Evolutionary conservation across 2,888 invertebrate genomes (phyloP).

Genomic region (Syrista parreyssii): DNA sequence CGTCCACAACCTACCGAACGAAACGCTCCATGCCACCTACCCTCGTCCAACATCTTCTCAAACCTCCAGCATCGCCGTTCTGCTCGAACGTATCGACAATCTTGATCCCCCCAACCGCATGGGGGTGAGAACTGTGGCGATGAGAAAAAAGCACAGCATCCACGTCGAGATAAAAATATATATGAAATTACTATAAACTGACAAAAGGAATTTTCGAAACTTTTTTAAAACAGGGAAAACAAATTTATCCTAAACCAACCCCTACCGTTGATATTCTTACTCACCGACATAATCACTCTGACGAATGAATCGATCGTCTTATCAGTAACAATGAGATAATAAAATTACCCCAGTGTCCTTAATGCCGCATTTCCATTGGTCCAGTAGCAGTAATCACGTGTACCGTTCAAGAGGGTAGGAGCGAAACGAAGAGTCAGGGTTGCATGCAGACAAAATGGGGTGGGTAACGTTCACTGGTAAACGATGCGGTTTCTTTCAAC

Average conservation of each 20-base stretch:
- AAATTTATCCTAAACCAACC: not conserved
- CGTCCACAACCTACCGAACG: too few relatives aligned
- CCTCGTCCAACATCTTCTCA: not conserved
- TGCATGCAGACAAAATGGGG: not conserved
- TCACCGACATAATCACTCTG: too few relatives aligned
- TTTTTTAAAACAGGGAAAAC: not conserved
- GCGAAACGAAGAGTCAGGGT: not conserved
- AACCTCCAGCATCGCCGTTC: not conserved
- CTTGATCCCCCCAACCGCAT: slow-evolving; percentile 19
- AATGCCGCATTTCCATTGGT: not conserved
- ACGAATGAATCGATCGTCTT: too few relatives aligned
- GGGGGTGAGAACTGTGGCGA: not conserved
- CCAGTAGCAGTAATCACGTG: not conserved
- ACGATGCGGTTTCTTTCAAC: slow-evolving; percentile 63
- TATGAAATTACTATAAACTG: not conserved
- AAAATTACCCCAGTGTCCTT: not conserved
- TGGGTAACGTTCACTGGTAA: slow-evolving; percentile 50
- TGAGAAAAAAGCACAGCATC: not conserved
- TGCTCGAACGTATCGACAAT: slow-evolving; percentile 23
- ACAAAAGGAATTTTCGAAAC: not conserved
- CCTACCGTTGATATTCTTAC: too few relatives aligned
- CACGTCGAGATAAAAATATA: not conserved
- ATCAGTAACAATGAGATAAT: too few relatives aligned
- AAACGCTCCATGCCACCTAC: slow-evolving; percentile 7
- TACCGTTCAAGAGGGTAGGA: not conserved